Conservation (phyloP, 2,113 vertebrate species). For the Pao palembangensis region DNA sequence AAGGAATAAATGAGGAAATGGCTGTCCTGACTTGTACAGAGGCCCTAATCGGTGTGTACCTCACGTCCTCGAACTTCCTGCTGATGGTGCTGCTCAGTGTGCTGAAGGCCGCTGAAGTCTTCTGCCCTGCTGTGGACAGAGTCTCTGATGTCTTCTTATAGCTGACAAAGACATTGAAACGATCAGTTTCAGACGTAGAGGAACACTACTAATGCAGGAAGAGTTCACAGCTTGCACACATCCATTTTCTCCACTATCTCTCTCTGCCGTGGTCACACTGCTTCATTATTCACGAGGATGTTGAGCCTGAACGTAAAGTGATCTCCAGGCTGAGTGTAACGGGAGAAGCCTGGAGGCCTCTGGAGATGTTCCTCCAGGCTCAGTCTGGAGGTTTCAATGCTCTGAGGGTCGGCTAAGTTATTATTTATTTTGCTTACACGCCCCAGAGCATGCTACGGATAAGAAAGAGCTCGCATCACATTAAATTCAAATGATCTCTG, state of each 20-base stretch:
- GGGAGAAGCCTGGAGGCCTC: conserved; percentile 47
- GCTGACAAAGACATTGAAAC: conserved; percentile 60
- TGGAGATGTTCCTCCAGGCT: conserved; percentile 14
- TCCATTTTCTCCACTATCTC: background rate
- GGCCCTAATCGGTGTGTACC: conserved; percentile 67
- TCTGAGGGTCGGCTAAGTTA: too few species aligned
- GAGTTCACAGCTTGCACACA: background rate
- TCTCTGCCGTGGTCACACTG: conserved; percentile 18
- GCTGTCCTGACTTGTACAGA: background rate
- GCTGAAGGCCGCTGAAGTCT: conserved; percentile 89
- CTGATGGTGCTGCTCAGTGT: conserved; percentile 89
- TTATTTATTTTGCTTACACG: too few species aligned
- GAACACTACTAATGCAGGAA: too few species aligned
- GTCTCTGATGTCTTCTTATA: conserved; percentile 97
- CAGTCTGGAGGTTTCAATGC: too few species aligned
- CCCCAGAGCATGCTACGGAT: too few species aligned
- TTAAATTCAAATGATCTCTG: too few species aligned
- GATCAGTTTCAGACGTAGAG: background rate
- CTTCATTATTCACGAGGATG: conserved; percentile 65
- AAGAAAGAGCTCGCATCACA: too few species aligned
- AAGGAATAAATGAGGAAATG: background rate
- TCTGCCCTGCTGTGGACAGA: conserved; percentile 89
- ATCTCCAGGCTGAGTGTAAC: conserved; percentile 58
- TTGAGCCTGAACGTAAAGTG: conserved; percentile 35
- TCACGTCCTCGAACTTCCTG: conserved; percentile 95